Evolutionary conservation across 2,797 vertebrate species (phyloP), one percentile per base, ranked within the genome.

Genomic region (Ispidina picta): DNA sequence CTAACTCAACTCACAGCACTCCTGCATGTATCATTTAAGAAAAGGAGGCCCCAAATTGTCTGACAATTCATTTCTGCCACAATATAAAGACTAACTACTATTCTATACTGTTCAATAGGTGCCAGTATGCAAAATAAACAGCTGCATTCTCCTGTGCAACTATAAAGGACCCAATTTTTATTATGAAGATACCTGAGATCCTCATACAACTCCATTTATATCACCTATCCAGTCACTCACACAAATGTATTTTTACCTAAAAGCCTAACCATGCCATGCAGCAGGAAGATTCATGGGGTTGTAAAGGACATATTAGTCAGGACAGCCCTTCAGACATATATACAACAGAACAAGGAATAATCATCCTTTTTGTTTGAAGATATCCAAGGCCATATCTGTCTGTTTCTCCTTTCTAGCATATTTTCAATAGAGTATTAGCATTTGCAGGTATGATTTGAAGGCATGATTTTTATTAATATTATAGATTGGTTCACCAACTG

Each of bases 271-370:
- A 62, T 26, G 26, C 20, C 22, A 2, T 39, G 14, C 41, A 90
- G 51, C 44, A 86, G 54, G 31, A 58, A 15, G 25, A 59, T 26
- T 33, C 11, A 18, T 7, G 29, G 37, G 12, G 4, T 26, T 25
- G 14, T 31, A 64, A 23, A 73, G 60, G 35, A 28, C 15, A 1
- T 2, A 3, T 12, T n/a, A 35, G 8, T 52, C 33, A 12, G 2
- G 31, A 10, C 9, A 31, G 22, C 20, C 20, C 28, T 76, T 73
- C 44, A 59, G 31, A 16, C 0, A 29, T 58, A 23, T 4, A 16
- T 3, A 5, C 15, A 8, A 12, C 20, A 21, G 21, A 41, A 52
- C 2, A 2, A 63, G 5, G 17, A 12, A 28, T 1, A 20, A 9
- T 56, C 20, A 17, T 29, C 0, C 0, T n/a, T 82, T 65, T 49